These are phyloP conservation scores for Macaca fascicularis DNA, from an alignment of 2,113 vertebrate species.

Conservation along the genomic window T2T-MFA8v1.1 NC_088390.1:14593501-14594000, in stretches of 20 bases:
- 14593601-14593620: neutral
- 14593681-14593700: neutral
- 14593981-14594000: neutral
- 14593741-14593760: neutral
- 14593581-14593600: neutral
- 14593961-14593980: neutral
- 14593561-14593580: accelerated
- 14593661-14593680: neutral
- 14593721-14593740: no score
- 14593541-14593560: neutral
- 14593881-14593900: neutral
- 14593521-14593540: neutral
- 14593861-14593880: neutral
- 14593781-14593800: neutral
- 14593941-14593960: neutral
- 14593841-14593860: neutral
- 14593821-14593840: neutral
- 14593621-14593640: accelerated
- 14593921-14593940: neutral
- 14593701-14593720: accelerated
- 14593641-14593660: accelerated
- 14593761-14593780: neutral
- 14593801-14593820: no score
- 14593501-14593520: neutral
- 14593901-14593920: neutral